Evolutionary conservation across 2,888 invertebrate genomes (phyloP), one percentile per base, ranked within the genome.

Genomic region (Helicoverpa assulta): DNA sequence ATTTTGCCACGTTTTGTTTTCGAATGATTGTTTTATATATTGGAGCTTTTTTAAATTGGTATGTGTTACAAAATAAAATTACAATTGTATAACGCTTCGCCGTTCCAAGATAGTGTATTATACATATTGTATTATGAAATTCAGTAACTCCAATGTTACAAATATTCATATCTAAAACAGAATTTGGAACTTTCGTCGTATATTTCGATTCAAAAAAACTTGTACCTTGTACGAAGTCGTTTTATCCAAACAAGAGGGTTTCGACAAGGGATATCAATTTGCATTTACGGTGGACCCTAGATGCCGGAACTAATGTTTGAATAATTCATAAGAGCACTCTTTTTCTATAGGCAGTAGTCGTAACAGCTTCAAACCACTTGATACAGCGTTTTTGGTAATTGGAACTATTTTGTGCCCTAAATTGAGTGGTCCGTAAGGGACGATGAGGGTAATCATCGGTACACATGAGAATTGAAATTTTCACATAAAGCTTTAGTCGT

Each of bases 281-380:
- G 56, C 58, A 66, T 72, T 72, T 58, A 64, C 53, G 56, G 56
- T 64, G 54, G 19, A 47, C 72, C 64, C 6, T 56, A 57, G 52
- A 59, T 56, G 47, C 59, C 64, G 47, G 55, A 53, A 62, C 60
- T 54, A 52, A 53, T 61, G 50, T 61, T 67, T 79, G 68, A 73
- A 79, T 79, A 62, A 76, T 76, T 76, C 73, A 79, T 78, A 60
- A 57, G 56, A 33, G 55, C 47, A 40, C 52, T 54, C 43, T 21
- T 71, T 74, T 70, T 60, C 29, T 64, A 26, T 51, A 50, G 26
- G 5, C 62, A 19, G 47, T 54, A 53, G 33, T 53, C 63, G 58
- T 67, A 51, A 43, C 50, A 19, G 40, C n/a, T 21, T 29, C 43
- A 2, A 53, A n/a, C 7, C 43, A 54, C 29, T 29, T 10, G 40